Base-by-base conservation (phyloP, 2,113 vertebrate genomes). In the Struthio camelus region DNA sequence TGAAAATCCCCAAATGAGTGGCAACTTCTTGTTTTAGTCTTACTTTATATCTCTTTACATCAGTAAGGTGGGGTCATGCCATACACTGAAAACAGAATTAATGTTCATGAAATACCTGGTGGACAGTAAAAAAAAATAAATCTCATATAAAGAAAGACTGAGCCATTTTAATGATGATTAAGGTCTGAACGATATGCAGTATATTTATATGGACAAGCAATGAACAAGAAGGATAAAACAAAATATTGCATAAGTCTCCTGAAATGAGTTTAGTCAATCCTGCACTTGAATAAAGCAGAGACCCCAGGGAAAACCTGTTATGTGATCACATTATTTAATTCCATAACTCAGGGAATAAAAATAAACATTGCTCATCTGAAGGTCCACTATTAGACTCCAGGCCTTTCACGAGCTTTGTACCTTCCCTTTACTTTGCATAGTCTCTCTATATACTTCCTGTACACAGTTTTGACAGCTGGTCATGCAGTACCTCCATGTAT, bases 171-270 rank as follows among this genome's bases (percentile, higher is more conserved):
- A 34, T 67, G 40, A 38, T 48, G 36, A n/a, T 46, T 5, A 3
- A 59, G 7, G 44, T 38, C 48, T 22, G 1, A 65, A 32, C 0
- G 1, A 51, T 25, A 44, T 6, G 27, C 50, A 56, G 40, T 9
- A 9, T 48, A 44, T 51, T 61, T 58, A 78, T 44, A 73, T 34
- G 50, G 50, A 17, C 48, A 80, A 64, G 70, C 8, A 77, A 54
- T 2, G 27, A 28, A 15, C 12, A 22, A 78, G 56, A 89, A 48
- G 34, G 44, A 32, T 53, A 66, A 91, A 87, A 4, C 9, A 78
- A 87, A 81, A 58, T 27, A 48, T 10, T 89, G 50, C 24, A 16
- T 15, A 50, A 50, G 38, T 81, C 22, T 53, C 40, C 44, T 81
- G 65, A 87, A 53, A 42, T 17, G 50, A 81, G 50, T 44, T 81